Base-by-base conservation (phyloP, 2,888 invertebrate species). In the Heliconius cydno region DNA sequence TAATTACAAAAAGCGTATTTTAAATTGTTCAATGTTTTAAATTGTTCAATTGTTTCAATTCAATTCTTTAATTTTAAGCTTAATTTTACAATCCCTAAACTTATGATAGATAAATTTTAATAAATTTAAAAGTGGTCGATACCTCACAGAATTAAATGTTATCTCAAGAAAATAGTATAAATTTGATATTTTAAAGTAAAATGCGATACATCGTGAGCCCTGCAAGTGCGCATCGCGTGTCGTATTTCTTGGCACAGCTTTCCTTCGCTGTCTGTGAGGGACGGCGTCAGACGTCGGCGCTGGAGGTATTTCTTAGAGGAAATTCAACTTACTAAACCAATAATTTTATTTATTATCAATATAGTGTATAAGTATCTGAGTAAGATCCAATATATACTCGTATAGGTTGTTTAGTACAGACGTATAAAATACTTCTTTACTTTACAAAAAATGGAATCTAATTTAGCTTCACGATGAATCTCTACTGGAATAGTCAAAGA, bases 241-340 rank as follows among this genome's bases (percentile, higher is more conserved):
- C 72, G 52, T 52, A 52, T 72, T 57, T 72, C 57, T 72, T 72
- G 72, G 72, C 72, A 72, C 52, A 72, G 52, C 52, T 30, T 72
- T 28, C 30, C 22, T 25, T 30, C n/a, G 57, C 57, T 57, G 72
- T 57, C 57, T 52, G 57, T 13, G 28, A 6, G 38, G 22, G 60
- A 60, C 60, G n/a, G 12, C 60, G 60, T 60, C 25, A 25, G 25
- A 70, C 70, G 41, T 70, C 70, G 34, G 38, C 41, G 68, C 0
- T 70, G 2, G 22, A n/a, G 41, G 7, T 15, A 70, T 25, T 70
- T n/a, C 41, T 70, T 70, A 52, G 10, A 52, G 4, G 46, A 52
- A 71, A 71, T 30, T 71, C 28, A 52, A 52, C 46, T 25, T 52
- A 30, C 3, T 52, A 19, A 52, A 52, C 28, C 41, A 52, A 71